A percentile compares a stretch with the other conserved stretches of the same genome.
These are phyloP conservation scores for Salticus scenicus DNA, from an alignment of 2,888 invertebrate species.

Conservation along the genomic window DNA sequence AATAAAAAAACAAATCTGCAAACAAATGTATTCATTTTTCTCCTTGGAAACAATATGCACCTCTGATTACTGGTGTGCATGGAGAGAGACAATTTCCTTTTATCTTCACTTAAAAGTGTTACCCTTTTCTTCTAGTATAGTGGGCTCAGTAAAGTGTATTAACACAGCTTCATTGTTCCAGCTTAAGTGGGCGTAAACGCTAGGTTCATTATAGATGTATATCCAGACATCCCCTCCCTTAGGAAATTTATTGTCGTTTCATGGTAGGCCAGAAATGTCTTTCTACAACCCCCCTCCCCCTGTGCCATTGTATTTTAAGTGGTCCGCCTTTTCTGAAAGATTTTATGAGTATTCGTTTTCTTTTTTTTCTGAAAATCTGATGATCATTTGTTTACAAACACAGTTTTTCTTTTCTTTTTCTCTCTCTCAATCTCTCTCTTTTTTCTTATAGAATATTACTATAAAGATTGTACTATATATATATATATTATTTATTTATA, in stretches of 20 bases:
- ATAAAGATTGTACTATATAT: too few relatives aligned
- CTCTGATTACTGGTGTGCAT: slow-evolving; percentile 11
- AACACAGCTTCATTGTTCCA: slow-evolving; percentile 5
- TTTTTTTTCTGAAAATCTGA: not conserved
- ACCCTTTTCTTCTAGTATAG: not conserved
- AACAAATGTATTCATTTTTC: not conserved
- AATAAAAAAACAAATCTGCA: not conserved
- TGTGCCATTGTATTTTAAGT: not conserved
- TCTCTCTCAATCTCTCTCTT: too few relatives aligned
- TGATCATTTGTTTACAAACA: too few relatives aligned
- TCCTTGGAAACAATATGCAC: slow-evolving; percentile 1
- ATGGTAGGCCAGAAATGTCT: slow-evolving; percentile 9
- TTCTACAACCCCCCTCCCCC: not conserved
- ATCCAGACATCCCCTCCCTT: slow-evolving; percentile 1
- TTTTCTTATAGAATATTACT: too few relatives aligned
- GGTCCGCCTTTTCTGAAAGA: not conserved
- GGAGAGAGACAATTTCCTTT: not conserved
- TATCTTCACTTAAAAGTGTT: not conserved
- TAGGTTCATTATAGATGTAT: slow-evolving; percentile 6
- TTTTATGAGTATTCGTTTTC: not conserved
- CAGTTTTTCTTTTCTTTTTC: too few relatives aligned
- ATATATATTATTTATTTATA: too few relatives aligned
- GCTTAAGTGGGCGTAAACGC: slow-evolving; percentile 15
- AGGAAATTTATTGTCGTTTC: slow-evolving; percentile 11
- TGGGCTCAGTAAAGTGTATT: not conserved